Conservation (phyloP, 2,113 vertebrate genomes). For the Dasyornis broadbenti region DNA sequence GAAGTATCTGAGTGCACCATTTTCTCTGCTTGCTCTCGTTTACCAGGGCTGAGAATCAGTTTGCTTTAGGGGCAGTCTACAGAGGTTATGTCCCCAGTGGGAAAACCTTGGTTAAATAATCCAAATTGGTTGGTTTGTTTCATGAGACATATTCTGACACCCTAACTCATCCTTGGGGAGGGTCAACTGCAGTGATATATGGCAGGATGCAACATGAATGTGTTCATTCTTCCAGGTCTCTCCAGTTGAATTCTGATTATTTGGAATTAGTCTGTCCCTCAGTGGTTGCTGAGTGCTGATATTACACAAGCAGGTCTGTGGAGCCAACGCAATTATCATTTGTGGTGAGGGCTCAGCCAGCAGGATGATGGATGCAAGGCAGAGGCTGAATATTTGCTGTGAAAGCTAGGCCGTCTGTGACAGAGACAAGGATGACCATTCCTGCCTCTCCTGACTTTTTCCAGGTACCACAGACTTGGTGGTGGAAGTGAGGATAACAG, state of each 20-base stretch:
- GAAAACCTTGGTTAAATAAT: neutral
- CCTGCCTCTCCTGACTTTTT: neutral
- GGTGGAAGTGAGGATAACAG: neutral
- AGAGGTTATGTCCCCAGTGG: neutral
- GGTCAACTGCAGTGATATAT: neutral
- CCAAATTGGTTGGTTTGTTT: neutral
- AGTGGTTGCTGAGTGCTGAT: neutral
- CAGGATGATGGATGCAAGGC: neutral
- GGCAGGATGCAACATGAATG: neutral
- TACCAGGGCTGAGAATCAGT: neutral
- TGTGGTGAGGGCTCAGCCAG: neutral
- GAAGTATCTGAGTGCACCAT: neutral
- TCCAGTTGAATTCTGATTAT: neutral
- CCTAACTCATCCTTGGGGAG: neutral
- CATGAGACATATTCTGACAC: neutral
- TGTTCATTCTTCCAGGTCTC: neutral
- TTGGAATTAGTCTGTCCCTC: neutral
- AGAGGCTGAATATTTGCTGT: neutral
- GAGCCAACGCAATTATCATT: neutral
- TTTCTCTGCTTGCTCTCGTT: neutral
- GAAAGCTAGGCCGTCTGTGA: neutral
- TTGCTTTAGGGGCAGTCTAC: neutral
- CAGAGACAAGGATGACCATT: neutral
- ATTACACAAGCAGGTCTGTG: neutral
- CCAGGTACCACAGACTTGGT: neutral